Percentiles rank a stretch among this genome's conserved stretches.
phyloP scores from a whole-genome alignment of 2,797 vertebrate genomes.

The Gallinago solitaria region DNA sequence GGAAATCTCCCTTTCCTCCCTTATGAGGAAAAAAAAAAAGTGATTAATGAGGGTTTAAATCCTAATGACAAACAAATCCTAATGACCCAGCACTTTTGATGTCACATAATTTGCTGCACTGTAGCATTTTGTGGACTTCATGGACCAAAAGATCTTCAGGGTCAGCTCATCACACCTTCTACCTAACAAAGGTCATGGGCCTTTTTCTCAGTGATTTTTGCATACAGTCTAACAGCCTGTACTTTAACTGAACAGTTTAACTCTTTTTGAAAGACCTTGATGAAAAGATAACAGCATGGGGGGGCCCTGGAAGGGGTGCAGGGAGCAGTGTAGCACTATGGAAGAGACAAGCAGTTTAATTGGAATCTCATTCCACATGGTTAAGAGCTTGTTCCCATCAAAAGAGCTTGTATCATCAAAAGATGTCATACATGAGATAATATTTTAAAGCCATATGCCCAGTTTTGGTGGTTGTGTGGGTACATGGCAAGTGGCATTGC shows the following conservation, averaged over 20 bases:
- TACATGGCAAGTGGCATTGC: not conserved
- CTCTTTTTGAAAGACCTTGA: not conserved
- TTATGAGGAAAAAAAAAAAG: not conserved
- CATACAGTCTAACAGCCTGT: not conserved
- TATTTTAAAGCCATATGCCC: not conserved
- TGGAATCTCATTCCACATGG: not conserved
- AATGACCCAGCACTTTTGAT: not conserved
- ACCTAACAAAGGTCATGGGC: not conserved
- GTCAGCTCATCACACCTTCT: not conserved
- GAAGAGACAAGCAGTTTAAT: not conserved
- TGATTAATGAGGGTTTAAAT: slow-evolving; percentile 14
- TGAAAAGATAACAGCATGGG: not conserved
- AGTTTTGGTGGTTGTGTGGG: not conserved
- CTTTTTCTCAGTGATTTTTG: not conserved
- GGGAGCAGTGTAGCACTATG: not conserved
- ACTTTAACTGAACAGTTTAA: not conserved
- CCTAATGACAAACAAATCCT: not conserved
- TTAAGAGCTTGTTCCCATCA: not conserved
- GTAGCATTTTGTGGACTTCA: not conserved
- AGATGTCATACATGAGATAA: not conserved
- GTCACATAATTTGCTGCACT: not conserved
- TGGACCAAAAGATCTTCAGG: not conserved
- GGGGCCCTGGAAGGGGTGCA: not conserved
- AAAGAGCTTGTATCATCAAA: not conserved
- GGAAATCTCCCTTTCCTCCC: not conserved